Evolutionary conservation across 2,113 vertebrate species (phyloP).

Genomic region (Zosterops borbonicus): DNA sequence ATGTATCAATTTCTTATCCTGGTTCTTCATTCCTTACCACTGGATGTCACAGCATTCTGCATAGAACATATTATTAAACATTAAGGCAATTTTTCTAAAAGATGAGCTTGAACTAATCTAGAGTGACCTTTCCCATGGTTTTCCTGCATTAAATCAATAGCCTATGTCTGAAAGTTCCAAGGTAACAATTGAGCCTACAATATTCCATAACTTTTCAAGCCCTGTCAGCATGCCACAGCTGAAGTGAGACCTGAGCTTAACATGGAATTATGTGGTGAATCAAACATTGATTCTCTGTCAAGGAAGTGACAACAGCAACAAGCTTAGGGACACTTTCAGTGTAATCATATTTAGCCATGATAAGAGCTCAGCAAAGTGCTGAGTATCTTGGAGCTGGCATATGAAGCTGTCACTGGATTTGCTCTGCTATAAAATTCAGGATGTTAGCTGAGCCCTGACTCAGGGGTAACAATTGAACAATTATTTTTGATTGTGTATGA

Average conservation of each 20-base stretch:
- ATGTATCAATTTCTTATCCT: not conserved
- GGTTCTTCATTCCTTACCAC: not conserved
- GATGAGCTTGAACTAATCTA: not conserved
- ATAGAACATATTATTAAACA: not conserved
- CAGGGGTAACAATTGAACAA: not conserved
- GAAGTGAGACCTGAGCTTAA: not conserved
- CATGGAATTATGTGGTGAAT: not conserved
- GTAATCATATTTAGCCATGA: constrained; percentile 12
- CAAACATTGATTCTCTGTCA: constrained; percentile 34
- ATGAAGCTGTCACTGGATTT: not conserved
- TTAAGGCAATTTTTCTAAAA: not conserved
- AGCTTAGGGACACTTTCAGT: not conserved
- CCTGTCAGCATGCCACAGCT: not conserved
- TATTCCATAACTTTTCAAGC: not conserved
- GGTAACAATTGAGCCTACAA: not conserved
- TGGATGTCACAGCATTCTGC: not conserved
- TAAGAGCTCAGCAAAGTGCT: constrained; percentile 12
- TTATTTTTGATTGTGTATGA: not conserved
- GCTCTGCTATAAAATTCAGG: not conserved
- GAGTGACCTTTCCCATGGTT: not conserved
- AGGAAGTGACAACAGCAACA: constrained; percentile 17
- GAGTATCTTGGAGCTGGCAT: not conserved
- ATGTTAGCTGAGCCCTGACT: not conserved
- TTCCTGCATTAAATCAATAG: not conserved
- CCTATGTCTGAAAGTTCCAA: not conserved